Conservation (phyloP, 1,140 invertebrate genomes). For the Calephelis virginiensis region DNA sequence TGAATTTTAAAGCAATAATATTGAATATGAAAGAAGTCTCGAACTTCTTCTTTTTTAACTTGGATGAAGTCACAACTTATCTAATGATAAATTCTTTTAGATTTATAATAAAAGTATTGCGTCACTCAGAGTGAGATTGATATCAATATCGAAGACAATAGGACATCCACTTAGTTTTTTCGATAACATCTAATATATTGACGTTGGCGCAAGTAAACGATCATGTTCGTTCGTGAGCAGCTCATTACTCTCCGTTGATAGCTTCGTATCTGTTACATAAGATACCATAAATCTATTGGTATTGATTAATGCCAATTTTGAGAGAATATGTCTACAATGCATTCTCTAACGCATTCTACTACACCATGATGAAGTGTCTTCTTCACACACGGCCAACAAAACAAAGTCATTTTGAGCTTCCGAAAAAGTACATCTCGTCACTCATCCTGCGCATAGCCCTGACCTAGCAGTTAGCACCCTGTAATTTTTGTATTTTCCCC, state of each 20-base stretch:
- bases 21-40: no score
- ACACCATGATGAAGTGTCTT: no score
- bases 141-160: conserved; percentile 13
- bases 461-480: no score
- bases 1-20: no score
- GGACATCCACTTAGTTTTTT: conserved; percentile 7
- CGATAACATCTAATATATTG: conserved; percentile 17
- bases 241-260: conserved; percentile 3
- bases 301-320: background rate
- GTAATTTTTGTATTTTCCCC: no score
- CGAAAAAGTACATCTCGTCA: no score
- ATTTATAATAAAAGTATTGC: background rate
- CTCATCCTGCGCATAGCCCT: no score
- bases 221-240: conserved; percentile 8
- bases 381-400: no score
- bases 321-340: no score
- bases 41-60: background rate
- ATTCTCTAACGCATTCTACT: no score
- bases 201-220: conserved; percentile 11
- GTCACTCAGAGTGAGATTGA: background rate
- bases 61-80: background rate
- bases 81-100: conserved; percentile 4
- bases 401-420: no score
- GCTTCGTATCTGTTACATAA: conserved; percentile 5
- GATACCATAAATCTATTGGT: background rate